Conservation (phyloP, 2,888 invertebrate species). For the Congeria kusceri region DNA sequence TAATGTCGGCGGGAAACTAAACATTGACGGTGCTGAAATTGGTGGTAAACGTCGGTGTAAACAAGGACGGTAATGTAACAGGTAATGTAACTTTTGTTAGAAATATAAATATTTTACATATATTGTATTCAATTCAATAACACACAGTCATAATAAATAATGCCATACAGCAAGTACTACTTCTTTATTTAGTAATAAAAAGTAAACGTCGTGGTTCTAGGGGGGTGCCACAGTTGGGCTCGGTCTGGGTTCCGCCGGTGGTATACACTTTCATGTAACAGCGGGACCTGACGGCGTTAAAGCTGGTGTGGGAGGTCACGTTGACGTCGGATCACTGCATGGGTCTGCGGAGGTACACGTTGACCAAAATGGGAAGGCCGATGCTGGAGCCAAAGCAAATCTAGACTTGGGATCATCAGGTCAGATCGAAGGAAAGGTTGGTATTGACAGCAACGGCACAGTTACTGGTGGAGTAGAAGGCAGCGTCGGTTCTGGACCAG, state of each 20-base stretch:
- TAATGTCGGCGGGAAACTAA: constrained; percentile 49
- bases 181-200: too few relatives aligned
- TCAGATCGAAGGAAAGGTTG: constrained; percentile 37
- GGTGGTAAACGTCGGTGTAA: constrained; percentile 58
- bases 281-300: constrained; percentile 47
- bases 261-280: constrained; percentile 40
- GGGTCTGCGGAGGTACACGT: constrained; percentile 43
- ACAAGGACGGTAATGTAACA: constrained; percentile 44
- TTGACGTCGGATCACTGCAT: constrained; percentile 45
- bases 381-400: constrained; percentile 47
- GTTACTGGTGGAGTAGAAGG: constrained; percentile 42
- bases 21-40: constrained; percentile 55
- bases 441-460: constrained; percentile 48
- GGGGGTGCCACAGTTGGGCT: constrained; percentile 58
- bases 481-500: constrained; percentile 40
- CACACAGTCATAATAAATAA: too few relatives aligned
- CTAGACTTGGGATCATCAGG: constrained; percentile 44
- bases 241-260: constrained; percentile 48
- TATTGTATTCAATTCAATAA: too few relatives aligned
- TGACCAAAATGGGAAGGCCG: constrained; percentile 53
- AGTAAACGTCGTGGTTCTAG: too few relatives aligned
- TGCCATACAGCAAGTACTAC: too few relatives aligned
- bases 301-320: constrained; percentile 48
- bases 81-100: too few relatives aligned
- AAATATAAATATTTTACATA: too few relatives aligned